phyloP scores from a whole-genome alignment of 2,113 vertebrate genomes.

The Azemiops feae region DNA sequence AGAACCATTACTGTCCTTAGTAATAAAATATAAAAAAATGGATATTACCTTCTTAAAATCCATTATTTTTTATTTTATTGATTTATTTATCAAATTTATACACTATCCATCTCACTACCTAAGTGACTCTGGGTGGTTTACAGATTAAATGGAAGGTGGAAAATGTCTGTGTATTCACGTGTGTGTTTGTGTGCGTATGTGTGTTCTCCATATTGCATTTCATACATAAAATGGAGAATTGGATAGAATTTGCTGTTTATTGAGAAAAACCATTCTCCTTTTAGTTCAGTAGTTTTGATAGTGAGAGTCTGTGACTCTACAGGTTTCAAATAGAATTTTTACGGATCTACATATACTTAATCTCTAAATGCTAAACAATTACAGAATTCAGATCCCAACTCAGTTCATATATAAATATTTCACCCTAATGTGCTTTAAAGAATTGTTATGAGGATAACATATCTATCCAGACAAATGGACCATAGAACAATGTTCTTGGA shows the following conservation, averaged over 20 bases:
- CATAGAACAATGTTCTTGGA: neutral
- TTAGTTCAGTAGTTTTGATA: neutral
- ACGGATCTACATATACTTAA: neutral
- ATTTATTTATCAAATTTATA: neutral
- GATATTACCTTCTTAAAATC: neutral
- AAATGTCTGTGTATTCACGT: neutral
- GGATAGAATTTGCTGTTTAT: neutral
- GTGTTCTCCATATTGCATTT: neutral
- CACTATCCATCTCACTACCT: neutral
- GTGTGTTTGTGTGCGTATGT: neutral
- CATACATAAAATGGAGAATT: neutral
- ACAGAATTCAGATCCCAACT: neutral
- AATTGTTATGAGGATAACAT: neutral
- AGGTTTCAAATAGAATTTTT: neutral
- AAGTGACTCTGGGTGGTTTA: neutral
- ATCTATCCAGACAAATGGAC: neutral
- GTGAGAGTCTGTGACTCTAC: neutral
- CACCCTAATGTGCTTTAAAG: neutral
- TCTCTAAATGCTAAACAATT: neutral
- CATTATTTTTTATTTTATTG: neutral
- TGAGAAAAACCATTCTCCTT: neutral
- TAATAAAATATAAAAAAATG: neutral
- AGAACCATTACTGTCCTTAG: neutral
- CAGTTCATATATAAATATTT: neutral
- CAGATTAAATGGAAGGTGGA: neutral